Percentiles rank a stretch among this genome's conserved stretches.
Conservation (phyloP, 1,140 invertebrate genomes). For the Amyelois transitella region DNA sequence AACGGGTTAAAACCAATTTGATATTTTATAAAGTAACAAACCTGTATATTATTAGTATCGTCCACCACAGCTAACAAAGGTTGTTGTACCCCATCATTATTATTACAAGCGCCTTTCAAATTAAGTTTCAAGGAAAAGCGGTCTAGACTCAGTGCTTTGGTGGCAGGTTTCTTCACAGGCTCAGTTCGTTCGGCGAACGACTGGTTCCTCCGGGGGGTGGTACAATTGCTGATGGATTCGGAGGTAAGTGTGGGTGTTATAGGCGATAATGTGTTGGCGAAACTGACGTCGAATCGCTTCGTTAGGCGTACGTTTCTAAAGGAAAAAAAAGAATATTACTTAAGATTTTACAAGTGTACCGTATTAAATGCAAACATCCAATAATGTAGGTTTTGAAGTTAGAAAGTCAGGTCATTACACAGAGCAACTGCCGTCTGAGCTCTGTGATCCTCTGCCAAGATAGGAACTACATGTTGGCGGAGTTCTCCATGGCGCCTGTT, state of each 20-base stretch:
- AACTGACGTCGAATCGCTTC: conserved; percentile 60
- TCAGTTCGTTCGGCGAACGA: conserved; percentile 39
- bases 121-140: conserved; percentile 52
- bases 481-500: too few relatives aligned
- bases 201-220: conserved; percentile 41
- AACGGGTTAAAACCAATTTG: too few relatives aligned
- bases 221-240: conserved; percentile 21
- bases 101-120: conserved; percentile 56
- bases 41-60: conserved; percentile 65
- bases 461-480: too few relatives aligned
- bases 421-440: too few relatives aligned
- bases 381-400: too few relatives aligned
- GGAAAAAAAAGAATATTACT: background rate
- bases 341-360: background rate
- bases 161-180: conserved; percentile 23
- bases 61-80: conserved; percentile 57
- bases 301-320: conserved; percentile 54
- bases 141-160: conserved; percentile 54
- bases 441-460: too few relatives aligned
- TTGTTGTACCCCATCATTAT: conserved; percentile 28
- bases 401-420: too few relatives aligned
- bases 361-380: background rate
- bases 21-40: conserved; percentile 16
- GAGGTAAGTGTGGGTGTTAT: conserved; percentile 24
- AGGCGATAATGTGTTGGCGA: conserved; percentile 32